A percentile compares a stretch with the other conserved stretches of the same genome.
phyloP scores from a whole-genome alignment of 2,797 vertebrate genomes.

The Propithecus perrieri region DNA sequence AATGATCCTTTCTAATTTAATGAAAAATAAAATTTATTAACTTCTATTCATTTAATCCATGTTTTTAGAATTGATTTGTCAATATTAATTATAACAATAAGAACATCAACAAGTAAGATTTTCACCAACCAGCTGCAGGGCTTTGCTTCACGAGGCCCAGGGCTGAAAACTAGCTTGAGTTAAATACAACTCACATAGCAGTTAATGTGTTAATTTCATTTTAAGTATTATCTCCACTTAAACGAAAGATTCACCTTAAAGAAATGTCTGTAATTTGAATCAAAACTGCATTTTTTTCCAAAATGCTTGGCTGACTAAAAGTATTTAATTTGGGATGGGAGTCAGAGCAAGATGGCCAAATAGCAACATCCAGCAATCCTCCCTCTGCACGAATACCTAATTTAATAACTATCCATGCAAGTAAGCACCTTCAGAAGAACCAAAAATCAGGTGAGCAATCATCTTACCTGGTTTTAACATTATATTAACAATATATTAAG shows the following conservation, averaged over 20 bases:
- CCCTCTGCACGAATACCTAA: neutral
- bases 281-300: conserved; percentile 43
- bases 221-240: conserved; percentile 63
- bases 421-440: neutral
- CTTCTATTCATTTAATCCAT: no score
- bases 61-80: no score
- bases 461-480: neutral
- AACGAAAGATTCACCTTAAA: conserved; percentile 68
- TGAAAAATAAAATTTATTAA: no score
- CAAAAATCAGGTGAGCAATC: neutral
- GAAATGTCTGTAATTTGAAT: conserved; percentile 57
- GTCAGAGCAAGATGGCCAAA: neutral
- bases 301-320: conserved; percentile 41
- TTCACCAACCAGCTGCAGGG: no score
- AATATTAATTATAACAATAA: no score
- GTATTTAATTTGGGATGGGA: conserved; percentile 56
- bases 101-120: no score
- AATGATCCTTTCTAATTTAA: no score
- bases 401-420: neutral
- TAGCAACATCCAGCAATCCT: neutral
- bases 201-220: conserved; percentile 33
- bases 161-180: no score
- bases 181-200: no score
- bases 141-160: no score
- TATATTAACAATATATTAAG: neutral